Base-by-base conservation (phyloP, 2,888 invertebrate species). In the Plagodis dolabraria region DNA sequence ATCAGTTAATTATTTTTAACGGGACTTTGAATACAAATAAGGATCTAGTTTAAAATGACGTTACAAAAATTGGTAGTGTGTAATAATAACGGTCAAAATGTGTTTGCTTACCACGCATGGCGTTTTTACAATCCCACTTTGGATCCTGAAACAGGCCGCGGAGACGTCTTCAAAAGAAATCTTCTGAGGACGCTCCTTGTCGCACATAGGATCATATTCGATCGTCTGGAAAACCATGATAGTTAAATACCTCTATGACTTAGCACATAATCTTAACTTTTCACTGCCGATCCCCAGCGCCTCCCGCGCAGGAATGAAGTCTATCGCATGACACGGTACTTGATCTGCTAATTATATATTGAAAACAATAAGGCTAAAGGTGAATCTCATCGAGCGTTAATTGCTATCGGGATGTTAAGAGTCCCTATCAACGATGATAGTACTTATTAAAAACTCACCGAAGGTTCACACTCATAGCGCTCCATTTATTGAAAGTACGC, bases 71-170 rank as follows among this genome's bases (percentile, higher is more conserved):
- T 22, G 22, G 22, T 2, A 22, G 22, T 22, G 22, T 22, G 22
- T 22, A 4, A 22, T 22, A 22, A 22, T 22, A 1, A 22, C 22
- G 4, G 22, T 22, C 22, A 22, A 22, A 22, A 22, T 22, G 22
- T 22, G 22, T 22, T 22, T 40, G 10, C 49, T 93, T 93, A 97
- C 98, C 82, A 95, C 95, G 85, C 98, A 98, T 53, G 98, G 97
- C 56, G 98, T 98, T 73, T 95, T 94, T 60, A 96, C 93, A 51
- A 99, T 94, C 47, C 97, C 97, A 74, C 94, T 95, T 83, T 96
- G 96, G 62, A 99, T 97, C 81, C 96, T 95, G 83, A 96, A 98
- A 0, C 98, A 96, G 0, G 99, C 99, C 0, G 97, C 97, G 10
- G 97, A 97, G 40, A 98, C 95, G 82, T 98, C 98, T 80, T 97